phyloP scores from a whole-genome alignment of 2,797 vertebrate genomes.

The Labroides dimidiatus region DNA sequence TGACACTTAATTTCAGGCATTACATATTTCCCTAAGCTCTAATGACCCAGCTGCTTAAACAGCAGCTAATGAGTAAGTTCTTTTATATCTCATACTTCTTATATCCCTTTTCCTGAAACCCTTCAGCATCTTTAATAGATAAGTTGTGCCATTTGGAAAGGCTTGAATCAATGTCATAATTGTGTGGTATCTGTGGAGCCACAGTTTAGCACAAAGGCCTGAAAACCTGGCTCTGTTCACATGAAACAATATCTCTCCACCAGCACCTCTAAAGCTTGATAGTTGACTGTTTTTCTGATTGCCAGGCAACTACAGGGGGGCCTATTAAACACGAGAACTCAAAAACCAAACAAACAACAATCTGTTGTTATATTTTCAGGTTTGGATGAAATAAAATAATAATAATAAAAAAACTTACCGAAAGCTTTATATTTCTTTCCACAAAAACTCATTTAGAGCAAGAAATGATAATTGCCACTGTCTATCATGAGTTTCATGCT shows the following conservation, averaged over 20 bases:
- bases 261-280: neutral
- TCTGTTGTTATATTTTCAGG: too few species aligned
- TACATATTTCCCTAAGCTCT: slow-evolving; percentile 8
- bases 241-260: neutral
- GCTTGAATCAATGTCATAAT: neutral
- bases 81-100: neutral
- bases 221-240: neutral
- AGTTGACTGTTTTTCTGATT: neutral
- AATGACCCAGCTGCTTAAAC: slow-evolving; percentile 12
- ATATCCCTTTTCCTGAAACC: neutral
- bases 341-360: too few species aligned
- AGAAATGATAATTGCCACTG: too few species aligned
- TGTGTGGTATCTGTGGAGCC: neutral
- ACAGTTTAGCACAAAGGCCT: slow-evolving; percentile 2
- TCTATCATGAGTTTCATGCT: too few species aligned
- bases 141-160: neutral
- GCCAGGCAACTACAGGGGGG: slow-evolving; percentile 1
- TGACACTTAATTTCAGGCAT: slow-evolving; percentile 30
- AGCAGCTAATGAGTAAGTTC: neutral
- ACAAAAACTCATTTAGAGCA: too few species aligned
- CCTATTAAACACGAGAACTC: neutral
- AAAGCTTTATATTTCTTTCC: too few species aligned
- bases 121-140: neutral
- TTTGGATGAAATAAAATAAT: too few species aligned
- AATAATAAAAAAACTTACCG: too few species aligned